Evolutionary conservation across 2,113 vertebrate genomes (phyloP).

Genomic region (Pica pica): DNA sequence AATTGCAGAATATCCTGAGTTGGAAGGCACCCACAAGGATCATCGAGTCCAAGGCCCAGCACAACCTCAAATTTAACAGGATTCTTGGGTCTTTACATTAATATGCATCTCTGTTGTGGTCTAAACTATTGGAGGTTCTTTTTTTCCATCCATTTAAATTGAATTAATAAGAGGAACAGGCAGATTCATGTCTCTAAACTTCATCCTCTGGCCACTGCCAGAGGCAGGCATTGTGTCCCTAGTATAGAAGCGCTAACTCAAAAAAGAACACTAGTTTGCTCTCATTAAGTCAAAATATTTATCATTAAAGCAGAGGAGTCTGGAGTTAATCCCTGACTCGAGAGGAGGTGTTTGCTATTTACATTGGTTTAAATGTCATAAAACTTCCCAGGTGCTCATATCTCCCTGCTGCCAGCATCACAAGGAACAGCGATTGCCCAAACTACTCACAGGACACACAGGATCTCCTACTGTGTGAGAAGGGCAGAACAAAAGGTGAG

Average conservation of each 20-base stretch:
- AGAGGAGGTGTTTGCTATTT: constrained; percentile 10
- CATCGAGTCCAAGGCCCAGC: neutral
- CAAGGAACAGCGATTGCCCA: neutral
- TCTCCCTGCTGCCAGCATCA: neutral
- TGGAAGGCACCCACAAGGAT: neutral
- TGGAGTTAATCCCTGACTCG: neutral
- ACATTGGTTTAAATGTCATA: neutral
- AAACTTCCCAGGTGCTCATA: neutral
- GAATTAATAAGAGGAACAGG: neutral
- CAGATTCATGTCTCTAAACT: neutral
- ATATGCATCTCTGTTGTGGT: neutral
- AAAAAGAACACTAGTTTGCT: neutral
- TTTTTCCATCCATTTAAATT: neutral
- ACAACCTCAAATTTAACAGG: neutral
- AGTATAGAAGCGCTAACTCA: neutral
- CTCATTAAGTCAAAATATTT: constrained; percentile 29
- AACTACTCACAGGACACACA: neutral
- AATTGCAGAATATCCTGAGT: neutral
- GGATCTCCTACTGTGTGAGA: neutral
- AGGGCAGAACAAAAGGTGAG: constrained; percentile 38
- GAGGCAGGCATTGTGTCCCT: neutral
- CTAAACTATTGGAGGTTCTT: neutral
- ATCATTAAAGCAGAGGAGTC: neutral
- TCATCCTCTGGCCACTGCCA: neutral
- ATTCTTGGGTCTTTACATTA: neutral